Evolutionary conservation across 2,113 vertebrate species (phyloP).

Genomic region (Vimba vimba): DNA sequence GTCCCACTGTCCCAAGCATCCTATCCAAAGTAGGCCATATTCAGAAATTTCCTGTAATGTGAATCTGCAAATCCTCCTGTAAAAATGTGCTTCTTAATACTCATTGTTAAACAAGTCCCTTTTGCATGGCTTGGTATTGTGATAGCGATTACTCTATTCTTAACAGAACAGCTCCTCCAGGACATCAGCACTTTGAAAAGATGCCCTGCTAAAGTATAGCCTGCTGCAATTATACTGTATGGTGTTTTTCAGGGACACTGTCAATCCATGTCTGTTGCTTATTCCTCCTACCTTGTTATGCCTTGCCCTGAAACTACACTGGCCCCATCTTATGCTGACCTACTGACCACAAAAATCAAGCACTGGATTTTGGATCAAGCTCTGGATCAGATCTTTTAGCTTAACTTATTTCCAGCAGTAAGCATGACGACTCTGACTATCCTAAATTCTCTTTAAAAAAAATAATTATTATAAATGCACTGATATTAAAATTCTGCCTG

Average conservation of each 20-base stretch:
- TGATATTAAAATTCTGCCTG: neutral
- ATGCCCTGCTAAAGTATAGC: neutral
- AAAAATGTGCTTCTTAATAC: constrained; percentile 19
- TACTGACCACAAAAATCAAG: neutral
- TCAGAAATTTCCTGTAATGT: constrained; percentile 1
- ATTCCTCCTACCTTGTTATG: neutral
- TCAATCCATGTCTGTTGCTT: neutral
- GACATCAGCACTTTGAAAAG: neutral
- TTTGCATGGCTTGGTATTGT: neutral
- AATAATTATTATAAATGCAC: neutral
- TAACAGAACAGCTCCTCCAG: neutral
- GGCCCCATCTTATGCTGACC: neutral
- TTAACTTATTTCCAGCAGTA: neutral
- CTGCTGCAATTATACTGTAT: neutral
- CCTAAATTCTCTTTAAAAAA: neutral
- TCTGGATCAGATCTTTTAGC: neutral
- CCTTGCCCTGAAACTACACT: neutral
- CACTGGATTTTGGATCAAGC: neutral
- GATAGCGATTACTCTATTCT: constrained; percentile 1
- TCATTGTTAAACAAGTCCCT: constrained; percentile 8
- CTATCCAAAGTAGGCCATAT: neutral
- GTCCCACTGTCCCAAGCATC: neutral
- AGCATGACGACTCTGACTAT: neutral
- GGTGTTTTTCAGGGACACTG: neutral
- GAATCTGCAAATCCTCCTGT: constrained; percentile 13